phyloP scores from a whole-genome alignment of 1,140 invertebrate species.

The Pantala flavescens region DNA sequence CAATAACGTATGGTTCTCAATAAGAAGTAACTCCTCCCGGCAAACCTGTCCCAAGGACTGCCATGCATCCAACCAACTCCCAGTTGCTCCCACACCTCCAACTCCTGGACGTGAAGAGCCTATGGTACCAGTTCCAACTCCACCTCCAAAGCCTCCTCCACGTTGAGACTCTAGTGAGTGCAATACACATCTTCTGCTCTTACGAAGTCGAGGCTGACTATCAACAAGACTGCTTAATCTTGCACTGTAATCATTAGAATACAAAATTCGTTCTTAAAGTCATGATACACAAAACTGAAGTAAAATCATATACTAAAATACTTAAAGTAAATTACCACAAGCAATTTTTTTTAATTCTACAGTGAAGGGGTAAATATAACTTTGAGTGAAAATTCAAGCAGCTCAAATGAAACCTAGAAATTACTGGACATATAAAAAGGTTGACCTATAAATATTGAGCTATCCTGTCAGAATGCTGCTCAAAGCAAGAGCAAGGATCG shows the following conservation, averaged over 20 bases:
- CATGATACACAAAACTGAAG: too few species aligned
- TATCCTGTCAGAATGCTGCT: too few species aligned
- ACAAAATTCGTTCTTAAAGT: too few species aligned
- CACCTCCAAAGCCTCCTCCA: slow-evolving; percentile 39
- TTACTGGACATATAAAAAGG: too few species aligned
- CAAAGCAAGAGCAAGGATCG: too few species aligned
- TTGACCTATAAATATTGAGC: too few species aligned
- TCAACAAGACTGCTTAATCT: slow-evolving; percentile 66
- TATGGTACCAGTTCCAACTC: background rate
- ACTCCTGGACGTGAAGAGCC: background rate
- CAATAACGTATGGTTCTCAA: slow-evolving; percentile 70
- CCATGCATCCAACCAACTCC: slow-evolving; percentile 75
- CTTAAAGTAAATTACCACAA: too few species aligned
- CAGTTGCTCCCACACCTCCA: slow-evolving; percentile 29
- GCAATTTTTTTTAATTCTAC: too few species aligned
- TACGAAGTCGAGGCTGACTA: slow-evolving; percentile 72
- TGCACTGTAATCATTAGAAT: slow-evolving; percentile 40
- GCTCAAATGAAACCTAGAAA: too few species aligned
- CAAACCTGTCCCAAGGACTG: slow-evolving; percentile 74
- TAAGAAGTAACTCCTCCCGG: slow-evolving; percentile 71
- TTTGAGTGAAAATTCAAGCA: too few species aligned
- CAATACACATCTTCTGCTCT: slow-evolving; percentile 71
- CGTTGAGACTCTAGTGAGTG: slow-evolving; percentile 81
- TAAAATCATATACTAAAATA: too few species aligned
- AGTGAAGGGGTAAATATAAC: too few species aligned